Evolutionary conservation across 1,140 invertebrate genomes (phyloP).

Genomic region (Lordiphosa clarofinis): DNA sequence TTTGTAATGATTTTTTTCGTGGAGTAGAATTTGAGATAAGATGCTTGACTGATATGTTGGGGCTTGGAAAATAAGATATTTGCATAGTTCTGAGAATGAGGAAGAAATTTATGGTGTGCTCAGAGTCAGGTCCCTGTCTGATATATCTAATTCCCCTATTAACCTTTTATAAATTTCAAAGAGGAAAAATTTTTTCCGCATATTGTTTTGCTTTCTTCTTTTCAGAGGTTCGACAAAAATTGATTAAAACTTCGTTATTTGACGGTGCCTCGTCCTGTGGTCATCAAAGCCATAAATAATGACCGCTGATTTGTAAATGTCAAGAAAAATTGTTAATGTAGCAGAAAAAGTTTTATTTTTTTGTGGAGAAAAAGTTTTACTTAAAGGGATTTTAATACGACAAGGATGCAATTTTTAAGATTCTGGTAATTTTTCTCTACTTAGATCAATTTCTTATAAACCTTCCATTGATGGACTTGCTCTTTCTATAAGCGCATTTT

Average conservation of each 20-base stretch:
- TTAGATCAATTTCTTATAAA: neutral
- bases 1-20: too few species aligned
- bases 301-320: slow-evolving; percentile 66
- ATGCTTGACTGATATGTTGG: too few species aligned
- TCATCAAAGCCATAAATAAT: slow-evolving; percentile 52
- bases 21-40: too few species aligned
- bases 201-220: neutral
- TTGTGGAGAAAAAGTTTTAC: neutral
- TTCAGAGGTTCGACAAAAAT: slow-evolving; percentile 5
- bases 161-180: neutral
- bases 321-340: too few species aligned
- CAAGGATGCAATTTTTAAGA: too few species aligned
- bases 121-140: too few species aligned
- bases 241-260: slow-evolving; percentile 11
- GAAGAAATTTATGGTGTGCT: too few species aligned
- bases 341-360: neutral
- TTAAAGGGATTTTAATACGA: too few species aligned
- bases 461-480: slow-evolving; percentile 1
- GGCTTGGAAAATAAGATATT: too few species aligned
- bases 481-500: neutral
- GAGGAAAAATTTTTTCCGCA: slow-evolving; percentile 2
- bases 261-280: slow-evolving; percentile 5
- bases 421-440: neutral
- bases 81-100: too few species aligned
- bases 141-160: too few species aligned